Percentiles rank a stretch among this genome's conserved stretches.
These are phyloP conservation scores for Nomia melanderi DNA, from an alignment of 1,140 invertebrate genomes.

Conservation along the genomic window DNA sequence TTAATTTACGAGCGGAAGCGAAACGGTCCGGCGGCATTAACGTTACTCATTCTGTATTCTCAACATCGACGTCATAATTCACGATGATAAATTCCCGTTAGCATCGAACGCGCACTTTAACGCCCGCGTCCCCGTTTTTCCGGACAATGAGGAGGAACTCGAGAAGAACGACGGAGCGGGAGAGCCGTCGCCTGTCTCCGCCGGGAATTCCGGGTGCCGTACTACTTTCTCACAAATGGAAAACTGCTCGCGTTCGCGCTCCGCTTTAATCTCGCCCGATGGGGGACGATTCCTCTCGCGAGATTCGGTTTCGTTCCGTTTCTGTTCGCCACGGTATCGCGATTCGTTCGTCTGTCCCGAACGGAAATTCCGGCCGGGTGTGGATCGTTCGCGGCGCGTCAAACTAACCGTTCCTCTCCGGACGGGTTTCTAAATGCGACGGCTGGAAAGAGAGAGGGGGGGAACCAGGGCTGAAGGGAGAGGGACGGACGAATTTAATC, in stretches of 20 bases:
- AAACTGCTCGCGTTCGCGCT: constrained; percentile 63
- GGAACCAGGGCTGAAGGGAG: too few relatives aligned
- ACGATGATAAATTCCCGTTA: constrained; percentile 67
- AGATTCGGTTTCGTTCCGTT: constrained; percentile 11
- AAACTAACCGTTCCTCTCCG: too few relatives aligned
- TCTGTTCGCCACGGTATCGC: constrained; percentile 44
- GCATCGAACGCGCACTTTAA: constrained; percentile 54
- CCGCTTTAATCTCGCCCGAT: constrained; percentile 67
- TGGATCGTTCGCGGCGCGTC: too few relatives aligned
- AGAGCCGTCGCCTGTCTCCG: constrained; percentile 41
- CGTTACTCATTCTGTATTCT: constrained; percentile 68
- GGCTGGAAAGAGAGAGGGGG: too few relatives aligned
- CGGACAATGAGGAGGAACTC: constrained; percentile 64
- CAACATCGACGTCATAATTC: constrained; percentile 66
- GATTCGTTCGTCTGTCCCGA: constrained; percentile 34
- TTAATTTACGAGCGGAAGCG: constrained; percentile 65
- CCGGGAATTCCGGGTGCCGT: constrained; percentile 63
- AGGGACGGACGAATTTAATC: constrained; percentile 7
- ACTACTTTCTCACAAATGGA: constrained; percentile 76
- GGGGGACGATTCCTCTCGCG: constrained; percentile 60
- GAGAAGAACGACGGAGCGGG: constrained; percentile 49
- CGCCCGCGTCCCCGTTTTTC: constrained; percentile 61
- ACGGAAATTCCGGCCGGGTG: constrained; percentile 6
- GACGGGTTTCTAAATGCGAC: too few relatives aligned
- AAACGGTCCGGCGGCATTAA: constrained; percentile 58